phyloP scores from a whole-genome alignment of 2,113 vertebrate species.

The Coturnix japonica region DNA sequence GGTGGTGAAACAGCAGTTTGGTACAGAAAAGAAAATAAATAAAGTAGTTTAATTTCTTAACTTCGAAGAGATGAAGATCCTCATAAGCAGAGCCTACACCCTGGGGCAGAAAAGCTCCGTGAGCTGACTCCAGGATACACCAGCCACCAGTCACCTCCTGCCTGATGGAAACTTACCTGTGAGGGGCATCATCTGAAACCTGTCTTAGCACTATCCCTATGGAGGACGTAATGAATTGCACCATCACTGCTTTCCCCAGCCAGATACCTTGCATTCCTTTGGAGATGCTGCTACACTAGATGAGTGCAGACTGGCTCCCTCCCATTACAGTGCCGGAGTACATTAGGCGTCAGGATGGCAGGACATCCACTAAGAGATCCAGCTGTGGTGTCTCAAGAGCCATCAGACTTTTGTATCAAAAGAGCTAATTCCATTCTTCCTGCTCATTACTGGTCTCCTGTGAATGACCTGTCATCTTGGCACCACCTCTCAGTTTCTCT shows the following conservation, averaged over 20 bases:
- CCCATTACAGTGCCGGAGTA: background rate
- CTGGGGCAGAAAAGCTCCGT: background rate
- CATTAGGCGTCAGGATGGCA: background rate
- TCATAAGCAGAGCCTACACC: background rate
- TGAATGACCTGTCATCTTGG: background rate
- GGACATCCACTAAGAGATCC: accelerated
- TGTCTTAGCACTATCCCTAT: background rate
- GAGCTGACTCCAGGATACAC: background rate
- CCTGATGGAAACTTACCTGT: background rate
- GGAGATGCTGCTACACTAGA: background rate
- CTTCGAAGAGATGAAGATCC: background rate
- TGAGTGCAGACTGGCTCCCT: accelerated
- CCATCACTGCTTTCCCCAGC: background rate
- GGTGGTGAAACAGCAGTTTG: background rate
- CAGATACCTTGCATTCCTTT: background rate
- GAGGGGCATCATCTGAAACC: background rate
- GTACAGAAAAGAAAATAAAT: background rate
- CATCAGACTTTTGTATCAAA: background rate
- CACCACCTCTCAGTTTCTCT: background rate
- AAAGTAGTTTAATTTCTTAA: background rate
- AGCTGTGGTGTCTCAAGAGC: background rate
- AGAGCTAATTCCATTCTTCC: background rate
- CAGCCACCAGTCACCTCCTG: background rate
- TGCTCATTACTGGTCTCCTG: background rate
- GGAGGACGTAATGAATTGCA: background rate